Percentiles rank a stretch among this genome's conserved stretches.
Evolutionary conservation across 2,797 vertebrate genomes (phyloP).

Genomic region (Gadopsis bispinosus): DNA sequence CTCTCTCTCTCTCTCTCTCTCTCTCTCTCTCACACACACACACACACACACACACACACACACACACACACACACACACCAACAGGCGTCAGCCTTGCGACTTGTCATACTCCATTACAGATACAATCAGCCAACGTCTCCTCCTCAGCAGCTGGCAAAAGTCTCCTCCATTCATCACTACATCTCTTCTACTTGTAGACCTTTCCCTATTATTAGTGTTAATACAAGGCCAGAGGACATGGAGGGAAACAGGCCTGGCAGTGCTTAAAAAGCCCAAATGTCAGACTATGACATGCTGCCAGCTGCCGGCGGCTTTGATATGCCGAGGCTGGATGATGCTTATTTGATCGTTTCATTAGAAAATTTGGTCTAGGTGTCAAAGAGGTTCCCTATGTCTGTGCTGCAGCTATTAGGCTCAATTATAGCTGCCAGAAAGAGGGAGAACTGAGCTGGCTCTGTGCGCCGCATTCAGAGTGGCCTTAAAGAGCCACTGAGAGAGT

Average conservation of each 20-base stretch:
- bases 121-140: slow-evolving; percentile 62
- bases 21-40: background rate
- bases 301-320: slow-evolving; percentile 87
- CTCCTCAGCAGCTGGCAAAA: slow-evolving; percentile 70
- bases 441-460: slow-evolving; percentile 91
- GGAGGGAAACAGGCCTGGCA: slow-evolving; percentile 81
- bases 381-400: slow-evolving; percentile 91
- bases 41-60: slow-evolving; percentile 5
- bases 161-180: slow-evolving; percentile 75
- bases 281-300: slow-evolving; percentile 78
- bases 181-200: slow-evolving; percentile 64
- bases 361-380: slow-evolving; percentile 88
- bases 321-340: slow-evolving; percentile 86
- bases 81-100: slow-evolving; percentile 19
- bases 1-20: background rate
- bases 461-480: slow-evolving; percentile 88
- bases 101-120: slow-evolving; percentile 63
- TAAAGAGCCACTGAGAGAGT: slow-evolving; percentile 91
- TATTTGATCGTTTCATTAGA: slow-evolving; percentile 90
- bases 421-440: slow-evolving; percentile 90
- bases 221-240: slow-evolving; percentile 82
- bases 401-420: slow-evolving; percentile 93
- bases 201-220: slow-evolving; percentile 78
- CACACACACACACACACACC: slow-evolving; percentile 18
- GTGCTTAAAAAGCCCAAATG: slow-evolving; percentile 80